These are phyloP conservation scores for Pempheris klunzingeri DNA, from an alignment of 2,797 vertebrate species.

Conservation along the genomic window DNA sequence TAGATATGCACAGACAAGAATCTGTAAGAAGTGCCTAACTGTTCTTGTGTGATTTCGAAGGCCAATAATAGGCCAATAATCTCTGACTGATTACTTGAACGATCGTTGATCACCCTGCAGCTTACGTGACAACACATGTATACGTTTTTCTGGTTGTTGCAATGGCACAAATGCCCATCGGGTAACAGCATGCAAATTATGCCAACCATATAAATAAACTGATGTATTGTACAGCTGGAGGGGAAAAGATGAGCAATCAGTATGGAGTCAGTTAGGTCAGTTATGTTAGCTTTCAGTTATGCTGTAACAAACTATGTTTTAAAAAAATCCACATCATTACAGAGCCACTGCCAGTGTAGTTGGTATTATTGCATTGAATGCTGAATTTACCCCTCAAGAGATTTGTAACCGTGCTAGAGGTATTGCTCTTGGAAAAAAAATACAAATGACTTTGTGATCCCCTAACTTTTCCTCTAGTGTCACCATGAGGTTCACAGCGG, in stretches of 20 bases:
- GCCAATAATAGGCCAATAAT: background rate
- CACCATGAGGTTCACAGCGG: too few species aligned
- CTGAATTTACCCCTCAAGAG: background rate
- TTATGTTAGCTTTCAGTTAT: background rate
- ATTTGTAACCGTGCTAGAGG: background rate
- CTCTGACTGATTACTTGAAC: background rate
- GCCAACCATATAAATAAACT: background rate
- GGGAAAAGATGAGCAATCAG: background rate
- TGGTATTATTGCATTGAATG: too few species aligned
- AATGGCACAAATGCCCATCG: background rate
- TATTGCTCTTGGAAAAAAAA: too few species aligned
- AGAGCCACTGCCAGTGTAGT: background rate
- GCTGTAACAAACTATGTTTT: too few species aligned
- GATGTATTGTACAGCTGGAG: constrained; percentile 14
- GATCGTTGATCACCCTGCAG: background rate
- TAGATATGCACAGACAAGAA: background rate
- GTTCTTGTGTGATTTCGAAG: background rate
- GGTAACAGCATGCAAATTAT: background rate
- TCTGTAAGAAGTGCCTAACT: background rate
- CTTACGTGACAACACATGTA: background rate
- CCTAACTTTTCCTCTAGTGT: too few species aligned
- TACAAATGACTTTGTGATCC: background rate
- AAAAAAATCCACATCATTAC: background rate
- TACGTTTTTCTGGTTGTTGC: background rate
- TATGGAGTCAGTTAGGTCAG: background rate